Evolutionary conservation across 1,140 invertebrate genomes (phyloP).

Genomic region (Ladona fulva): DNA sequence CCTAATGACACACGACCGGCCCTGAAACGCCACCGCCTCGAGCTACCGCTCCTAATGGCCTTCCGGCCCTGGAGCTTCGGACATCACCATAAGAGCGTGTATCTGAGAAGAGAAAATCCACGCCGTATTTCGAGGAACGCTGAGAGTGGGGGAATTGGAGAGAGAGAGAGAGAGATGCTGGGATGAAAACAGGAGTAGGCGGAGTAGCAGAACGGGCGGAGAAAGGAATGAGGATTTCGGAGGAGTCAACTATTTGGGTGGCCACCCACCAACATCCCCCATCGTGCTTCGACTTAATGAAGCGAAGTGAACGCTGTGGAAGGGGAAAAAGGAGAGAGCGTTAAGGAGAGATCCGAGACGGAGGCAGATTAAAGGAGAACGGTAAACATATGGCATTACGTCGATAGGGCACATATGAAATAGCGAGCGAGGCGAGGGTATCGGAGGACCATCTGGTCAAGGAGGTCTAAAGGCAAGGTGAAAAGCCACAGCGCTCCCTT

Average conservation of each 20-base stretch:
- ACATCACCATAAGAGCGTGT: neutral
- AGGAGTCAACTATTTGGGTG: conserved; percentile 8
- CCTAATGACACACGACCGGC: no score
- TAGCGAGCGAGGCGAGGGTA: no score
- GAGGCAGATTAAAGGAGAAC: neutral
- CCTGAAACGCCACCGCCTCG: neutral
- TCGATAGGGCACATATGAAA: no score
- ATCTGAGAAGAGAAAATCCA: neutral
- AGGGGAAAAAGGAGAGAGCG: neutral
- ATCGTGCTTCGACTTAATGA: conserved; percentile 4
- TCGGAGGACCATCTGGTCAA: no score
- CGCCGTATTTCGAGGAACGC: neutral
- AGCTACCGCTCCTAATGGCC: neutral
- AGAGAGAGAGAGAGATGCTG: neutral
- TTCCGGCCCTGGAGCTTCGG: no score
- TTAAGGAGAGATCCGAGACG: neutral
- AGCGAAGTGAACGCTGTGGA: neutral
- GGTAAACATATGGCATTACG: neutral
- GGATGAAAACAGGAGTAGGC: neutral
- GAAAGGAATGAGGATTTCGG: conserved; percentile 1
- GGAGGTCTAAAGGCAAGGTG: no score
- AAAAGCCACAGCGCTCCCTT: no score
- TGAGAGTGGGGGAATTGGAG: neutral
- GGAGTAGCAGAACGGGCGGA: neutral
- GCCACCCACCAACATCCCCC: neutral